Conservation (phyloP, 2,888 invertebrate species). For the Ichneumon xanthorius region DNA sequence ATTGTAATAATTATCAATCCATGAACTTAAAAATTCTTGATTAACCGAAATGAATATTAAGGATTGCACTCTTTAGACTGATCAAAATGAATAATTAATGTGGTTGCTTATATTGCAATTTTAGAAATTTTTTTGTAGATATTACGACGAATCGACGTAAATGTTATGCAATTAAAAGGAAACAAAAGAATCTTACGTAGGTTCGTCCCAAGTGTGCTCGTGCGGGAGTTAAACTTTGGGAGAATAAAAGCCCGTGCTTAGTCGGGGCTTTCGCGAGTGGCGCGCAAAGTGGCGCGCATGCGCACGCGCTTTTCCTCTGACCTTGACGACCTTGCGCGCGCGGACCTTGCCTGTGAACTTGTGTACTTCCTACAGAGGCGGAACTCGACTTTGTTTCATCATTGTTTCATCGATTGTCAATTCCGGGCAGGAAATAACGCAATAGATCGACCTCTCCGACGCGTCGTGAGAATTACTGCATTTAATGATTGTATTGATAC, state of each 20-base stretch:
- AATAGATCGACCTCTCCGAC: too few relatives aligned
- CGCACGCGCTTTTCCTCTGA: constrained; percentile 58
- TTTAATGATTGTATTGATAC: too few relatives aligned
- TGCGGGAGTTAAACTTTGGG: constrained; percentile 12
- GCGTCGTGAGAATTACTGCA: too few relatives aligned
- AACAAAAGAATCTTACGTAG: not conserved
- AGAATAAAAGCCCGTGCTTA: constrained; percentile 1
- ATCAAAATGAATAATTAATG: too few relatives aligned
- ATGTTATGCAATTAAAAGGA: not conserved
- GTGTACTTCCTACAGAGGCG: constrained; percentile 2
- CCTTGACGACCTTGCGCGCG: constrained; percentile 62
- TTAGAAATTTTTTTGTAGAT: too few relatives aligned
- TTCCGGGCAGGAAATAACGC: too few relatives aligned
- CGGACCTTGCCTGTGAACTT: constrained; percentile 8
- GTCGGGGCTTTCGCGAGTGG: constrained; percentile 33
- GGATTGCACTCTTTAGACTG: too few relatives aligned
- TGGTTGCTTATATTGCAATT: too few relatives aligned
- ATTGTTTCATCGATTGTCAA: not conserved
- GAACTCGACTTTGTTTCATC: not conserved
- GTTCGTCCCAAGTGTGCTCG: not conserved
- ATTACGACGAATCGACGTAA: too few relatives aligned
- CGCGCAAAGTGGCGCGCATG: constrained; percentile 34
- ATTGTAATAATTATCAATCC: too few relatives aligned
- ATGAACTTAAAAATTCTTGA: too few relatives aligned
- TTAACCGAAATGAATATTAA: too few relatives aligned